Evolutionary conservation across 2,797 vertebrate genomes (phyloP).

Genomic region (Danio tinwini): DNA sequence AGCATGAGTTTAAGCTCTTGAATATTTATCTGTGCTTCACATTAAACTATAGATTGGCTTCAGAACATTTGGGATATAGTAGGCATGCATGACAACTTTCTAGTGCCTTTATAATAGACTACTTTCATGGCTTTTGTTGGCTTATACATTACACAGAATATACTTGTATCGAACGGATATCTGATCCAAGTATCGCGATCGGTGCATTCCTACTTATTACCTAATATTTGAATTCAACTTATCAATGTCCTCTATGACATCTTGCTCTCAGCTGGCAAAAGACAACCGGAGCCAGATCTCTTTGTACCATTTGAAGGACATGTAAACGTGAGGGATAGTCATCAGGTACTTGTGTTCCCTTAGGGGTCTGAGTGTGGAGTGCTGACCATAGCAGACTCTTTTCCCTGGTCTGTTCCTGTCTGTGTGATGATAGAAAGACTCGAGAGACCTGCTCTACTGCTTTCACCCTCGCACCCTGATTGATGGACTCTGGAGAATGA

Average conservation of each 20-base stretch:
- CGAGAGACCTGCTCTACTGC: constrained; percentile 5
- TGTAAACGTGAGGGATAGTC: not conserved
- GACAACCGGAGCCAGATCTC: not conserved
- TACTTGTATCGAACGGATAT: too few relatives aligned
- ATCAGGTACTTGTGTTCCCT: not conserved
- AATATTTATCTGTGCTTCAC: too few relatives aligned
- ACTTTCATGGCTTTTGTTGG: too few relatives aligned
- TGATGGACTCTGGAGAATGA: constrained; percentile 17
- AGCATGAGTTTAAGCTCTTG: too few relatives aligned
- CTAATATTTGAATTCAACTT: constrained; percentile 28
- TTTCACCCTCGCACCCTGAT: constrained; percentile 12
- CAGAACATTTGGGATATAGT: too few relatives aligned
- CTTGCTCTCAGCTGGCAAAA: constrained; percentile 4
- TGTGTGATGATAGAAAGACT: constrained; percentile 14
- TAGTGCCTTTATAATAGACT: too few relatives aligned
- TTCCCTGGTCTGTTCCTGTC: constrained; percentile 10
- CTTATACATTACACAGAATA: too few relatives aligned
- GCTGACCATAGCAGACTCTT: constrained; percentile 22
- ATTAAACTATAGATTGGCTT: too few relatives aligned
- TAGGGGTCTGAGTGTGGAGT: not conserved
- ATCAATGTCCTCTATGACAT: not conserved
- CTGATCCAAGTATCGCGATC: too few relatives aligned
- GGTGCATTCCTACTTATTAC: too few relatives aligned
- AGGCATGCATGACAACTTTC: too few relatives aligned
- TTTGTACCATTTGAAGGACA: constrained; percentile 22